phyloP scores from a whole-genome alignment of 2,113 vertebrate genomes.

The Copsychus sechellarum region DNA sequence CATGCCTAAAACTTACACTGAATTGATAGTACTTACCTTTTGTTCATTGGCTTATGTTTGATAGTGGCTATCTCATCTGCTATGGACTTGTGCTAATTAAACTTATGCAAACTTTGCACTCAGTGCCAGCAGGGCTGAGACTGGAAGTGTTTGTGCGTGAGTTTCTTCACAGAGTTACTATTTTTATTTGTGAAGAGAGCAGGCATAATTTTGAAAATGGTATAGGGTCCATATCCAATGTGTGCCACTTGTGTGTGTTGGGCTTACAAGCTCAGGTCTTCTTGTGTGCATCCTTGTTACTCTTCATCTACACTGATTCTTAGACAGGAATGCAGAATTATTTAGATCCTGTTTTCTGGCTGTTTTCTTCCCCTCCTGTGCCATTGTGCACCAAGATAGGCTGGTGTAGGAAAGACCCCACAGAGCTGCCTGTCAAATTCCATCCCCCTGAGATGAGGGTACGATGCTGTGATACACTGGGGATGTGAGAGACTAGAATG shows the following conservation, averaged over 20 bases:
- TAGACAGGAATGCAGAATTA: background rate
- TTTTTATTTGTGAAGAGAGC: rapidly evolving
- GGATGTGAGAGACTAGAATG: background rate
- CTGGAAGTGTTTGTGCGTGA: background rate
- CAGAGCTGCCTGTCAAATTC: background rate
- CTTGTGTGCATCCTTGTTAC: background rate
- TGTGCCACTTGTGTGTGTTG: background rate
- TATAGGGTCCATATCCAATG: rapidly evolving
- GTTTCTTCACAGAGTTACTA: background rate
- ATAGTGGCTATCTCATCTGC: background rate
- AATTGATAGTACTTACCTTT: background rate
- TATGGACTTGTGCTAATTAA: background rate
- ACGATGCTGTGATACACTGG: background rate
- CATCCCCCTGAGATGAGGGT: background rate
- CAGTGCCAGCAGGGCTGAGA: background rate
- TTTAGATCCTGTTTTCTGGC: background rate
- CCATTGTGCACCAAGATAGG: background rate
- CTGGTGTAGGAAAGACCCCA: background rate
- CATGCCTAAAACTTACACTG: background rate
- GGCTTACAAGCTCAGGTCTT: background rate
- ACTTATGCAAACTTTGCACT: background rate
- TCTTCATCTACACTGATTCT: background rate
- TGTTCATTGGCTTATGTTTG: background rate
- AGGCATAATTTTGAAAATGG: background rate
- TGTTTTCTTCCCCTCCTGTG: background rate